Evolutionary conservation across 2,113 vertebrate species (phyloP).

Genomic region (cattle (Bos taurus)): ARS-UCD2.0 NC_037342.1:8297501-8298000

Average conservation of each 20-base stretch:
- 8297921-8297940: not conserved
- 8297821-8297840: not conserved
- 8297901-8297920: not conserved
- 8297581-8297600: not conserved
- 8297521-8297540: not conserved
- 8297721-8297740: not conserved
- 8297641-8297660: not conserved
- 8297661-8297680: not conserved
- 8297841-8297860: not conserved
- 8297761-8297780: not conserved
- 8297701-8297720: rapidly evolving
- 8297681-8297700: not conserved
- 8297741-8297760: not conserved
- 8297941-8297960: not conserved
- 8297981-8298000: not conserved
- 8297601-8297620: not conserved
- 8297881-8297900: not conserved
- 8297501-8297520: not conserved
- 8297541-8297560: not conserved
- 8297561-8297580: not conserved
- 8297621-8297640: not conserved
- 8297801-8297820: not conserved
- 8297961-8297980: not conserved
- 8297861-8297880: rapidly evolving
- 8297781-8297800: not conserved